Evolutionary conservation across 2,888 invertebrate species (phyloP).

Genomic region (Machimus atricapillus): DNA sequence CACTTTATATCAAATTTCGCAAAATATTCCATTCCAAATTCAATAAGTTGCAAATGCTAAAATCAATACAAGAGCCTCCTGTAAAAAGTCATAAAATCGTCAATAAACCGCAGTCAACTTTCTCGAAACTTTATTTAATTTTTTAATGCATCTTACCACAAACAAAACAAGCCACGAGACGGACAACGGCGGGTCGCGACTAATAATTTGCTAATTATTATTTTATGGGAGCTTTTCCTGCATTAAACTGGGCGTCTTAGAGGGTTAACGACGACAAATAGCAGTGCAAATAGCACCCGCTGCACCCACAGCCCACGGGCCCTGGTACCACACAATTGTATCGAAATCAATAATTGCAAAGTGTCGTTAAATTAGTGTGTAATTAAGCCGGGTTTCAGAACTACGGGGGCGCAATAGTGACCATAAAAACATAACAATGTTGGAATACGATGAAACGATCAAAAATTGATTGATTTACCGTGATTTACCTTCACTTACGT

Average conservation of each 20-base stretch:
- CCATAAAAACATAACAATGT: not conserved
- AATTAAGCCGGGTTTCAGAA: not conserved
- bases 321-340: not conserved
- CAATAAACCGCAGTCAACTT: not conserved
- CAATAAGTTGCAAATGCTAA: not conserved
- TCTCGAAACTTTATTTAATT: not conserved
- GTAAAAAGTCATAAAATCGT: not conserved
- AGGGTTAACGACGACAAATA: not conserved
- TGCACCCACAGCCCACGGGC: not conserved
- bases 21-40: not conserved
- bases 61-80: not conserved
- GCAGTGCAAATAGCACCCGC: not conserved
- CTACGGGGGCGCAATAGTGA: not conserved
- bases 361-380: slow-evolving; percentile 37
- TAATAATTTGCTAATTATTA: slow-evolving; percentile 12
- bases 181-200: not conserved
- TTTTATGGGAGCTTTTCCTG: not conserved
- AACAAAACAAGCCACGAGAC: not conserved
- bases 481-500: too few species aligned
- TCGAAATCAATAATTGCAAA: slow-evolving; percentile 25
- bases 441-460: not conserved
- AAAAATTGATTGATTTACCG: too few species aligned
- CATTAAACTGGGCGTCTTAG: not conserved
- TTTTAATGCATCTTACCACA: not conserved
- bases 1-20: not conserved